Evolutionary conservation across 2,888 invertebrate genomes (phyloP), one percentile per base, ranked within the genome.

Genomic region (Antitype chi): DNA sequence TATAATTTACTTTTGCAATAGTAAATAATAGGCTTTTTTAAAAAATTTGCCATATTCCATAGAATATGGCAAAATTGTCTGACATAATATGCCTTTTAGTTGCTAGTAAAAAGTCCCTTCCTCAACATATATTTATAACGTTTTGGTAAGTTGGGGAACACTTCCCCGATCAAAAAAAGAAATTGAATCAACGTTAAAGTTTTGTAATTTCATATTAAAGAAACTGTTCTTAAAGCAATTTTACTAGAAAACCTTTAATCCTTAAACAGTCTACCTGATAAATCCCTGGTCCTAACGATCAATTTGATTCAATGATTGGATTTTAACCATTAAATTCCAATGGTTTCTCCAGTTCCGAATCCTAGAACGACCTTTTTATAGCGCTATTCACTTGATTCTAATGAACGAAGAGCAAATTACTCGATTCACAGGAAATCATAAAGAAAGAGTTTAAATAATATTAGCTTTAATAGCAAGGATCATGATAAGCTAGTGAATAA

Each of bases 371-470:
- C 23, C 38, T 20, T 49, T 63, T 63, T 4, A 57, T 49, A 49
- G 23, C 13, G 17, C 9, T 17, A 60, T 53, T 53, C 9, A 11
- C 17, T 6, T 9, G 17, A 15, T 62, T 62, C 15, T 9, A 1
- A 15, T 9, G 15, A 74, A 63, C 9, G 25, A 49, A 47, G 25
- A 79, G 17, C 23, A 49, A 70, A 55, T 79, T 62, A 55, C 15
- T 25, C 13, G 47, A 62, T 62, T 62, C 25, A 15, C 28, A n/a
- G n/a, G 28, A 62, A 79, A 71, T 80, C 49, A 53, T 78, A 78
- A 60, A 20, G 5, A 13, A 60, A 38, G 23, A 25, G 9, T 53
- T 53, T 43, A 32, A 43, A 52, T 43, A 28, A 53, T 0, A 25
- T 62, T 47, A 17, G 17, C 11, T 23, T 47, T 57, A 2, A 43